These are phyloP conservation scores for Chloroceryle amazona DNA, from an alignment of 2,797 vertebrate genomes.

Conservation along the genomic window DNA sequence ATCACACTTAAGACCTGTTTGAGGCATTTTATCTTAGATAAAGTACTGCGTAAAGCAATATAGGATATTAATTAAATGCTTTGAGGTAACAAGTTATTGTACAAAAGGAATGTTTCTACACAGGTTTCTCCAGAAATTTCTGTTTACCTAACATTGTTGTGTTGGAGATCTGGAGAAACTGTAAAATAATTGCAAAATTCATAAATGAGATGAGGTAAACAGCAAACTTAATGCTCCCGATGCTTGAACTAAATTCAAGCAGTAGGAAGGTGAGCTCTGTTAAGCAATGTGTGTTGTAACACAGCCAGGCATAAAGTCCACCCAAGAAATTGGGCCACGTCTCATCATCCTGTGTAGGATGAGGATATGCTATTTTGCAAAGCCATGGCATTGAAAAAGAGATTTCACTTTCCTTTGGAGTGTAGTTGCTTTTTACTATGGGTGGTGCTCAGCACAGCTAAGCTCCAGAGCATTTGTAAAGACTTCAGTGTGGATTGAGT, in stretches of 20 bases:
- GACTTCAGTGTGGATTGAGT: neutral
- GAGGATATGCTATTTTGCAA: neutral
- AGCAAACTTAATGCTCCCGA: neutral
- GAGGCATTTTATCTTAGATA: neutral
- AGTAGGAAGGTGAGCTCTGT: neutral
- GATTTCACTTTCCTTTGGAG: neutral
- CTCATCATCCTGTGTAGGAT: neutral
- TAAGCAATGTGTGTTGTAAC: neutral
- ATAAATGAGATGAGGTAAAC: neutral
- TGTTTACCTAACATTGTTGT: neutral
- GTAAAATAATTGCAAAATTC: neutral
- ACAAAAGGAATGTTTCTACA: neutral
- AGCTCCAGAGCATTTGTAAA: neutral
- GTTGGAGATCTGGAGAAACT: neutral
- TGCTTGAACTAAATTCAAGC: neutral
- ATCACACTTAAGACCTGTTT: neutral
- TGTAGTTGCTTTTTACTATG: fast-evolving
- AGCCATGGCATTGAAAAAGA: neutral
- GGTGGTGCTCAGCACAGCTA: neutral
- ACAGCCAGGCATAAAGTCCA: neutral
- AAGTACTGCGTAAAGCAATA: neutral
- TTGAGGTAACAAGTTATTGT: neutral
- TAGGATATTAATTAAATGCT: neutral
- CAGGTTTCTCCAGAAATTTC: neutral
- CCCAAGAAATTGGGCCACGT: fast-evolving